Percentiles rank a stretch among this genome's conserved stretches.
These are phyloP conservation scores for Gallinago undulata DNA, from an alignment of 2,113 vertebrate species.

Conservation along the genomic window DNA sequence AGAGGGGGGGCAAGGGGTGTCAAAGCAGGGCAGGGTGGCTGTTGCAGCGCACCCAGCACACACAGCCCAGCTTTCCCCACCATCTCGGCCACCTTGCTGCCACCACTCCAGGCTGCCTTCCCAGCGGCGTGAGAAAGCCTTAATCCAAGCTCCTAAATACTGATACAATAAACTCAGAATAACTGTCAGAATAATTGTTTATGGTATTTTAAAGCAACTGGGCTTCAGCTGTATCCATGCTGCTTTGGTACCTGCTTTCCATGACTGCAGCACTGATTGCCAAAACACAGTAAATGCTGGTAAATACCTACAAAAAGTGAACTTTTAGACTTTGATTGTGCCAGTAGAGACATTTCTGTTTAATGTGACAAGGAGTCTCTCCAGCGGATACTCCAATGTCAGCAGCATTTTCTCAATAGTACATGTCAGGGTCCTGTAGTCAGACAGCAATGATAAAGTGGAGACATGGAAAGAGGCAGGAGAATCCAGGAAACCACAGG, in stretches of 20 bases:
- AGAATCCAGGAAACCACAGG: background rate
- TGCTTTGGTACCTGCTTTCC: background rate
- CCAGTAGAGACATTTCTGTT: background rate
- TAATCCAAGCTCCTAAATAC: background rate
- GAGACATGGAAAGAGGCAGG: background rate
- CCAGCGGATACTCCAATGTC: background rate
- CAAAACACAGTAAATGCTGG: background rate
- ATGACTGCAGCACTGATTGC: background rate
- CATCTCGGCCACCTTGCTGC: fast-evolving
- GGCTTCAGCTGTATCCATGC: background rate
- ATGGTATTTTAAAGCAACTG: background rate
- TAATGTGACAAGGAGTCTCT: background rate
- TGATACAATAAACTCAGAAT: background rate
- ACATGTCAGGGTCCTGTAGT: background rate
- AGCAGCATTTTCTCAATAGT: background rate
- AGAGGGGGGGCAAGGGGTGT: background rate
- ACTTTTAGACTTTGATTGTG: background rate
- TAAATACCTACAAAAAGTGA: background rate
- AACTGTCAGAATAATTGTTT: background rate
- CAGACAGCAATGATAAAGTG: background rate
- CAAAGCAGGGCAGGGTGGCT: background rate
- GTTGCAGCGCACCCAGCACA: fast-evolving
- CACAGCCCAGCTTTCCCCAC: background rate
- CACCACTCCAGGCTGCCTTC: fast-evolving
- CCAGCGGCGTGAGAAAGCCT: background rate